Conservation (phyloP, 2,888 invertebrate genomes). For the Salpingus planirostris region DNA sequence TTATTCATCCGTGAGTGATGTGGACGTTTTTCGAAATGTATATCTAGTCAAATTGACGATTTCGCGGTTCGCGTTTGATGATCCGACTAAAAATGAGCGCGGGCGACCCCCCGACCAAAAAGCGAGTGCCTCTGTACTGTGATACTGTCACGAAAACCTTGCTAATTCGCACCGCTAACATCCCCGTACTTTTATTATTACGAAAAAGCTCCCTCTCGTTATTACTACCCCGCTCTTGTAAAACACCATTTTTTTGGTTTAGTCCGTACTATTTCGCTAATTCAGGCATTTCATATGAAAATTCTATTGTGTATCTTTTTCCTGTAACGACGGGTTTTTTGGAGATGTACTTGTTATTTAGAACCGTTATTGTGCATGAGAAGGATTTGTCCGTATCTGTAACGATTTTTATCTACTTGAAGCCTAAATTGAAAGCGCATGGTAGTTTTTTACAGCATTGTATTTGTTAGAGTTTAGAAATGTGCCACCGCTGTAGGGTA, state of each 20-base stretch:
- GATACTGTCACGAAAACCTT: constrained; percentile 38
- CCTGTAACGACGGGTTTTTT: no score
- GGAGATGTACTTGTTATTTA: no score
- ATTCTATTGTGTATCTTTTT: no score
- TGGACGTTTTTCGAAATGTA: no score
- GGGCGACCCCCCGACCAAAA: constrained; percentile 34
- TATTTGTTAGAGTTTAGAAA: constrained; percentile 33
- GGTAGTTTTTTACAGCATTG: constrained; percentile 38
- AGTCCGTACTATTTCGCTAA: neutral
- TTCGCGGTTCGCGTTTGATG: no score
- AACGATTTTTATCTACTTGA: constrained; percentile 24
- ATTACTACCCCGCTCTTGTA: no score
- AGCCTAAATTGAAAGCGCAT: constrained; percentile 39
- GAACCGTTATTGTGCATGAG: no score
- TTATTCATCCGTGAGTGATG: no score
- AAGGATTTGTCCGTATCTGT: no score
- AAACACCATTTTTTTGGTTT: constrained; percentile 2
- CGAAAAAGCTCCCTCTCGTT: no score
- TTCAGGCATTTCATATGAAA: constrained; percentile 14
- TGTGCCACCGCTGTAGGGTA: constrained; percentile 42
- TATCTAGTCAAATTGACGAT: no score
- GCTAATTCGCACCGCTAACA: constrained; percentile 31
- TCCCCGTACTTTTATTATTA: no score
- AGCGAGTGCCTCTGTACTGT: constrained; percentile 44
- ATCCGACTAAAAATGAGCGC: constrained; percentile 21